Conservation (phyloP, 2,797 vertebrate species). For the Chiroxiphia lanceolata region DNA sequence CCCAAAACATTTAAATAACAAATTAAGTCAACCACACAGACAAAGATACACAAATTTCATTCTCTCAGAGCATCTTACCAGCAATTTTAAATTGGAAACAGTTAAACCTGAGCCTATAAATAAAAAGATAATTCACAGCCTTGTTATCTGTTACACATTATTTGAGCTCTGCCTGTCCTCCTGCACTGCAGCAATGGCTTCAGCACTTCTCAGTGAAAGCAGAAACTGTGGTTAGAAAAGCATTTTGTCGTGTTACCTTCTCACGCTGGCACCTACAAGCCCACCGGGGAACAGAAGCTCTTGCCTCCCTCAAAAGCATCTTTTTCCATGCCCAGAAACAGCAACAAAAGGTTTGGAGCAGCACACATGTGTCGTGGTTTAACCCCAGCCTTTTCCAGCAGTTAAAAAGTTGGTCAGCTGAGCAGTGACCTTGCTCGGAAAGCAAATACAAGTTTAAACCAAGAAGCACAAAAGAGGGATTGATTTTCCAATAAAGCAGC, state of each 20-base stretch:
- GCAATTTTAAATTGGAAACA: neutral
- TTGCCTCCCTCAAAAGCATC: conserved; percentile 51
- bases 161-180: conserved; percentile 47
- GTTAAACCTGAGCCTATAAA: neutral
- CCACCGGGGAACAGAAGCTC: neutral
- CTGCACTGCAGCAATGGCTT: conserved; percentile 76
- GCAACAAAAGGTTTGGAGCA: neutral
- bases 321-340: neutral
- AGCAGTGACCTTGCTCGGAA: conserved; percentile 76
- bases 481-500: neutral
- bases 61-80: neutral
- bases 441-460: conserved; percentile 65
- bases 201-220: conserved; percentile 7
- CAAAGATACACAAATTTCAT: neutral
- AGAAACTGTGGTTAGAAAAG: conserved; percentile 1
- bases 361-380: neutral
- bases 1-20: neutral
- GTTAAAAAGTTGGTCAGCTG: conserved; percentile 68
- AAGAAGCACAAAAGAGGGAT: conserved; percentile 15
- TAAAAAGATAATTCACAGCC: conserved; percentile 36
- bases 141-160: conserved; percentile 23
- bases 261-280: conserved; percentile 4
- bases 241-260: neutral
- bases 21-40: neutral
- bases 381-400: conserved; percentile 40